Evolutionary conservation across 2,797 vertebrate species (phyloP).

Genomic region (Hipposideros larvatus): DNA sequence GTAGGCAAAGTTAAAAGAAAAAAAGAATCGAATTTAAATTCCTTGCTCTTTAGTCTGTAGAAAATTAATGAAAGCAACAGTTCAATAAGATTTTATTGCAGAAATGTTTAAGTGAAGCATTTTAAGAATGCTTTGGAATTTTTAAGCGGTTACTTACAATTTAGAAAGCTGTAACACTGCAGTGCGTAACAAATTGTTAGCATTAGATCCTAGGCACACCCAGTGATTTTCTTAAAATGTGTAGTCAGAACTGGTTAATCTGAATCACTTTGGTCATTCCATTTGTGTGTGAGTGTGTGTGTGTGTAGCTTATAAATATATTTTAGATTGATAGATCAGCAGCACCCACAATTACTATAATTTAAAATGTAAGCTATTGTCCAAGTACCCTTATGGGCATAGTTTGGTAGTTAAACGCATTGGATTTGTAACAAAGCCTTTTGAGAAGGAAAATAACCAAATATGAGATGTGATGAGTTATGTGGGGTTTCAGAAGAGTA

Average conservation of each 20-base stretch:
- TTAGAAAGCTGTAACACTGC: slow-evolving; percentile 71
- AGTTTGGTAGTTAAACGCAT: slow-evolving; percentile 24
- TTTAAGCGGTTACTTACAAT: slow-evolving; percentile 85
- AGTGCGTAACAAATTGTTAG: slow-evolving; percentile 82
- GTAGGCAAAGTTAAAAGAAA: slow-evolving; percentile 83
- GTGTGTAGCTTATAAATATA: slow-evolving; percentile 74
- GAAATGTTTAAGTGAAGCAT: slow-evolving; percentile 87
- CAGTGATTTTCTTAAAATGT: slow-evolving; percentile 81
- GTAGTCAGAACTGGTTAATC: slow-evolving; percentile 82
- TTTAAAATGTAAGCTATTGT: slow-evolving; percentile 38
- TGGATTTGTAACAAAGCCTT: slow-evolving; percentile 41
- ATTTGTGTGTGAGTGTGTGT: slow-evolving; percentile 26
- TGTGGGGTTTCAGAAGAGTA: slow-evolving; percentile 20
- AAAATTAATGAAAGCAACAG: slow-evolving; percentile 88
- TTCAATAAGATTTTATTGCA: slow-evolving; percentile 87
- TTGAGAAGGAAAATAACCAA: slow-evolving; percentile 66
- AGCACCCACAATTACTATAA: slow-evolving; percentile 57
- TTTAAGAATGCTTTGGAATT: slow-evolving; percentile 85
- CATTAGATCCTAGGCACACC: slow-evolving; percentile 82
- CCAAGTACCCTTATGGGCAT: not conserved
- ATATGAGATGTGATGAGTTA: slow-evolving; percentile 5
- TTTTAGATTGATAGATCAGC: slow-evolving; percentile 71
- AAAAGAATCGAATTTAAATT: slow-evolving; percentile 75
- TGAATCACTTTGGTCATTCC: slow-evolving; percentile 78
- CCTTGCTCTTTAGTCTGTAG: slow-evolving; percentile 81